Evolutionary conservation across 2,113 vertebrate genomes (phyloP), one percentile per base, ranked within the genome.

Genomic region (Anoplopoma fimbria): DNA sequence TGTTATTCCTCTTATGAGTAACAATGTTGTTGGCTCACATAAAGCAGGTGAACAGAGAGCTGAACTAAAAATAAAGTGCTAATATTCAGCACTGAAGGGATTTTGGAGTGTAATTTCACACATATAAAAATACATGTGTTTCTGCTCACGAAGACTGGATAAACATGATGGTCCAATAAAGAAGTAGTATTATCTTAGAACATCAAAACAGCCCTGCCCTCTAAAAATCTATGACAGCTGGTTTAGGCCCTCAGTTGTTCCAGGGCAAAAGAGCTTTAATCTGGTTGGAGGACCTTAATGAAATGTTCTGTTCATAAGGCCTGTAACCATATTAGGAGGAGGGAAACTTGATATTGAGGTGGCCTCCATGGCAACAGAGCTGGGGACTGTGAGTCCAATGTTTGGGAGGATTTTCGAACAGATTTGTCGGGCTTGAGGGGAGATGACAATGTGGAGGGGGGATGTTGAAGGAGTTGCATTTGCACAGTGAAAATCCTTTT

Each of bases 241-340:
- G 81, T 86, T 80, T 47, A 90, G 84, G 64, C 70, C 87, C 62
- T 72, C 29, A 13, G 53, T 90, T 86, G 85, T 90, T 89, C 69
- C 85, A 82, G 86, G 85, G 77, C 74, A 87, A 89, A 89, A 77
- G 83, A 33, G 77, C 78, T 89, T 87, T 93, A 90, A 93, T 92
- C 86, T 87, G 81, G 85, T 93, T 89, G 82, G 67, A 38, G 68
- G 57, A 36, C 65, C 42, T 14, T 92, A 93, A 93, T 93, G 90
- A 93, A 93, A 93, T 93, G 93, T 91, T 82, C 90, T 89, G 77
- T 93, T 93, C 91, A 93, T 92, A 83, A 84, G 81, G 74, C 77
- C 82, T 47, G 74, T 89, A 92, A 92, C 89, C 81, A 74, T 83
- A 88, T 91, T 90, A 93, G 82, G 70, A 88, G 84, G 78, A 85